Evolutionary conservation across 2,888 invertebrate genomes (phyloP).

Genomic region (Epirrita christyi): DNA sequence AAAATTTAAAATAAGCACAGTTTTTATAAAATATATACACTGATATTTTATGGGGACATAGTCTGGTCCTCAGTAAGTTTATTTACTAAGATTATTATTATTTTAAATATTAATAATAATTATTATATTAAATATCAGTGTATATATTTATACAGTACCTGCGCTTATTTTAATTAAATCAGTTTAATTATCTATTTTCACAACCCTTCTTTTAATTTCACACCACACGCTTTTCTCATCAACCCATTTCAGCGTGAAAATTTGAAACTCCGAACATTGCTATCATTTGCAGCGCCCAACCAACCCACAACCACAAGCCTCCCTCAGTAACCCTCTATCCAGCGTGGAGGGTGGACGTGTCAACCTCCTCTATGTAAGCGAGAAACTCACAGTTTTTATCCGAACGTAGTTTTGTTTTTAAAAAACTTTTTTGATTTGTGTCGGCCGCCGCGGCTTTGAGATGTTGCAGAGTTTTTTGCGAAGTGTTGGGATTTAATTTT

Average conservation of each 20-base stretch:
- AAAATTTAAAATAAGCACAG: too few relatives aligned
- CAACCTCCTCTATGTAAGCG: slow-evolving; percentile 7
- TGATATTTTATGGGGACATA: too few relatives aligned
- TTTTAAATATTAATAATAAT: too few relatives aligned
- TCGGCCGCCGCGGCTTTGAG: not conserved
- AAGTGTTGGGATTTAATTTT: slow-evolving; percentile 17
- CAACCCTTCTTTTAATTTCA: not conserved
- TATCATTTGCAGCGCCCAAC: slow-evolving; percentile 61
- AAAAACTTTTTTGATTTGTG: slow-evolving; percentile 31
- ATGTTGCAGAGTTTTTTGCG: slow-evolving; percentile 21
- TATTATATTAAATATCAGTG: too few relatives aligned
- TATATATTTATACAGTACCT: too few relatives aligned
- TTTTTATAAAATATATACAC: too few relatives aligned
- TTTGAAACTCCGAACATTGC: slow-evolving; percentile 61
- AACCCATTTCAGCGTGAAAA: slow-evolving; percentile 41
- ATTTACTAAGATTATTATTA: too few relatives aligned
- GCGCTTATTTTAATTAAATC: too few relatives aligned
- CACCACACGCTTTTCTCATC: slow-evolving; percentile 16
- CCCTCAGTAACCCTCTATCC: slow-evolving; percentile 59
- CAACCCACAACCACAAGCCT: slow-evolving; percentile 32
- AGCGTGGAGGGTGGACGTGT: slow-evolving; percentile 49
- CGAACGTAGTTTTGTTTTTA: slow-evolving; percentile 43
- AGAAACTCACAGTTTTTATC: slow-evolving; percentile 47
- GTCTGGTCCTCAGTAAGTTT: too few relatives aligned
- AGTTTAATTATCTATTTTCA: too few relatives aligned